These are phyloP conservation scores for Noctua pronuba DNA, from an alignment of 2,888 invertebrate species.

Conservation along the genomic window DNA sequence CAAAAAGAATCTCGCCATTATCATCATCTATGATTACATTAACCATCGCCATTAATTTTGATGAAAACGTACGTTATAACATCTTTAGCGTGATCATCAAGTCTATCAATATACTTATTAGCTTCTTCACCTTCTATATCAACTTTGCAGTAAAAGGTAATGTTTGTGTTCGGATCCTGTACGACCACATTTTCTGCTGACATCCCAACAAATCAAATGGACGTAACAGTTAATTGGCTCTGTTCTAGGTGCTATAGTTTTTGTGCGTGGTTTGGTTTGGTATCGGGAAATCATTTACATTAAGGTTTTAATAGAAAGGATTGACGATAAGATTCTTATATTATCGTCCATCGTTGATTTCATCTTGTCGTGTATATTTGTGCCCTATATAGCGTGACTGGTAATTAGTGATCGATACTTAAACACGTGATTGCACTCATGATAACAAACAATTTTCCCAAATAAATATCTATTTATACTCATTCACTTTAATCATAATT, in stretches of 20 bases:
- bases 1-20: neutral
- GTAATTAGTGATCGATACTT: too few relatives aligned
- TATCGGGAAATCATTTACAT: constrained; percentile 40
- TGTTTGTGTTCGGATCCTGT: constrained; percentile 33
- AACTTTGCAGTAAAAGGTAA: neutral
- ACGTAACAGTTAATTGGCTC: constrained; percentile 64
- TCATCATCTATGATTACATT: neutral
- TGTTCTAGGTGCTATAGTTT: constrained; percentile 40
- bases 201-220: constrained; percentile 69
- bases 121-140: constrained; percentile 24
- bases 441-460: too few relatives aligned
- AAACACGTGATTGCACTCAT: too few relatives aligned
- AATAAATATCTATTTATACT: too few relatives aligned
- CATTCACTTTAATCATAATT: too few relatives aligned
- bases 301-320: constrained; percentile 1
- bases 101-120: neutral
- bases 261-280: constrained; percentile 26
- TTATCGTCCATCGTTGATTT: neutral
- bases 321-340: neutral
- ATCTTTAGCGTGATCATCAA: neutral
- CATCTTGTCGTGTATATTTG: too few relatives aligned
- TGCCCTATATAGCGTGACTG: too few relatives aligned
- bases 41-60: neutral
- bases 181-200: constrained; percentile 58
- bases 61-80: neutral